A percentile compares a stretch with the other conserved stretches of the same genome.
phyloP scores from a whole-genome alignment of 2,113 vertebrate genomes.

The Fukomys damarensis region DNA sequence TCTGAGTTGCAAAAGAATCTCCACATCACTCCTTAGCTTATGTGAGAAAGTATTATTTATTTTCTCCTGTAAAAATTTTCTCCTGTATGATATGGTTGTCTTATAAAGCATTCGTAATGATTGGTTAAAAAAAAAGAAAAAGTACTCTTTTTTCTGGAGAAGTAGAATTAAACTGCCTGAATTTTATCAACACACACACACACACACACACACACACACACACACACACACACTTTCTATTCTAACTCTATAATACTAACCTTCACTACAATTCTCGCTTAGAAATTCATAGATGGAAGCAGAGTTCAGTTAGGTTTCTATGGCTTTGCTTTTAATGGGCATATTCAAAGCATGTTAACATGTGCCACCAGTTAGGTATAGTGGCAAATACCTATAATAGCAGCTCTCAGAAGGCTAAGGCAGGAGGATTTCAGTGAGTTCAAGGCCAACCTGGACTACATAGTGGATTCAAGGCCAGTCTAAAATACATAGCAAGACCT shows the following conservation, averaged over 20 bases:
- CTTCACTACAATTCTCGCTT: neutral
- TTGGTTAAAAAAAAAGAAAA: neutral
- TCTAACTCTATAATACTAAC: neutral
- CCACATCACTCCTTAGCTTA: neutral
- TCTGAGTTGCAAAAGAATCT: neutral
- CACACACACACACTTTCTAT: neutral
- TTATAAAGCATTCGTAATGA: neutral
- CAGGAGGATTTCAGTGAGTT: neutral
- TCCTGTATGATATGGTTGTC: neutral
- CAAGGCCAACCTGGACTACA: neutral
- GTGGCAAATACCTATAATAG: neutral
- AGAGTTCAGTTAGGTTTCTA: neutral
- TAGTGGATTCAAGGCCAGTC: neutral
- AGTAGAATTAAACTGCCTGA: conserved; percentile 9
- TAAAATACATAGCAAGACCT: neutral
- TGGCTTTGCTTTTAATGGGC: neutral
- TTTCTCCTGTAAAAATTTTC: neutral
- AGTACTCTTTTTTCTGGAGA: neutral
- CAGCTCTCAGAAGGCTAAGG: neutral
- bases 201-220: neutral
- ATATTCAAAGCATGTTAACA: neutral
- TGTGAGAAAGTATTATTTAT: neutral
- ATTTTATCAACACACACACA: neutral
- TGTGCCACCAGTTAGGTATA: neutral
- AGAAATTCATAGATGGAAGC: neutral